Evolutionary conservation across 2,888 invertebrate genomes (phyloP).

Genomic region (Drosophila planitibia): DNA sequence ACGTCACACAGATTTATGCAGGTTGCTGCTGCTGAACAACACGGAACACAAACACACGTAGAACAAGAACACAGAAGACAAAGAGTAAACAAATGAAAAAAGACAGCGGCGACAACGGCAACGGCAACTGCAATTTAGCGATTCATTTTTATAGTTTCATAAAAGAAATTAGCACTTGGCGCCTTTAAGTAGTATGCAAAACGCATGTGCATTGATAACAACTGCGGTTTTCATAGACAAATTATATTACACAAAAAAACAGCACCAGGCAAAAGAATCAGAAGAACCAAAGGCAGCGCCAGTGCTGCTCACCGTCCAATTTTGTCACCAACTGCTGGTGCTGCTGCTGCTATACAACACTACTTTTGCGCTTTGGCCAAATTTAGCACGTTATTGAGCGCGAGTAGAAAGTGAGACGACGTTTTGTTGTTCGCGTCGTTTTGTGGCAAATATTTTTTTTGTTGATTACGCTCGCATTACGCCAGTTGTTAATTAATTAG

Average conservation of each 20-base stretch:
- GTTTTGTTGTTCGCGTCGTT: slow-evolving; percentile 63
- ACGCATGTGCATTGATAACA: slow-evolving; percentile 44
- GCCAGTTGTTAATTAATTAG: slow-evolving; percentile 51
- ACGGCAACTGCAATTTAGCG: slow-evolving; percentile 30
- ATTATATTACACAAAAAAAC: slow-evolving; percentile 67
- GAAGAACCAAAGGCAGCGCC: slow-evolving; percentile 40
- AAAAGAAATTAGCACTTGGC: slow-evolving; percentile 44
- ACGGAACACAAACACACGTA: slow-evolving; percentile 58
- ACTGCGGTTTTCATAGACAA: slow-evolving; percentile 53
- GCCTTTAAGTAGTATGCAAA: slow-evolving; percentile 17
- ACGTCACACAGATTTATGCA: slow-evolving; percentile 66
- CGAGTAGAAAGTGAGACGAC: slow-evolving; percentile 68
- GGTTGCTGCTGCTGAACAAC: slow-evolving; percentile 45
- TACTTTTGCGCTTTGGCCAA: slow-evolving; percentile 7
- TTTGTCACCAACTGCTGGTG: background rate
- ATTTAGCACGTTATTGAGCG: slow-evolving; percentile 38
- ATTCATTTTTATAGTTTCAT: slow-evolving; percentile 55
- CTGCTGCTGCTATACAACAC: slow-evolving; percentile 29
- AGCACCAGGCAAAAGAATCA: slow-evolving; percentile 65
- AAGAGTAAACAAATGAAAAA: slow-evolving; percentile 73
- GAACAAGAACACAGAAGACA: slow-evolving; percentile 65
- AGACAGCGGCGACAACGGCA: slow-evolving; percentile 42
- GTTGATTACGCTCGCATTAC: slow-evolving; percentile 51
- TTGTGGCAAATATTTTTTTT: slow-evolving; percentile 40
- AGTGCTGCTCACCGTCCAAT: slow-evolving; percentile 34